phyloP scores from a whole-genome alignment of 2,888 invertebrate genomes.

The Ectemnius lituratus region DNA sequence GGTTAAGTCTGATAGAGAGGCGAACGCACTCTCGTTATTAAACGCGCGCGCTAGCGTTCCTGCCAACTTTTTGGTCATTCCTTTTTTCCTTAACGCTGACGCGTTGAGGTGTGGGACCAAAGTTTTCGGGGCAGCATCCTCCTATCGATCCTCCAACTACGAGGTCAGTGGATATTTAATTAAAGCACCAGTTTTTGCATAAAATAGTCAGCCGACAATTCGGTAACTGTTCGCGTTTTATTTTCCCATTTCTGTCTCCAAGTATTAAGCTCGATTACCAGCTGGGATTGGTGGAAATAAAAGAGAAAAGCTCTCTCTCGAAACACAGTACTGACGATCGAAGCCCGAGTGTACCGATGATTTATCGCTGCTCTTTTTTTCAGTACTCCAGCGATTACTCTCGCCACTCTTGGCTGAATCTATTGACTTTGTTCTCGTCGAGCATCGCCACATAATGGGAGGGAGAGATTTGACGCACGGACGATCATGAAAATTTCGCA shows the following conservation, averaged over 20 bases:
- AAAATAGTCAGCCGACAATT: too few species aligned
- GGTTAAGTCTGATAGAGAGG: neutral
- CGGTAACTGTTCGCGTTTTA: neutral
- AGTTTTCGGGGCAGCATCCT: too few species aligned
- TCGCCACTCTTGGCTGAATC: neutral
- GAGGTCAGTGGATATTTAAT: too few species aligned
- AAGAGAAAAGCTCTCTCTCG: conserved; percentile 7
- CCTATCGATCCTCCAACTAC: too few species aligned
- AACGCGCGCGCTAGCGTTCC: neutral
- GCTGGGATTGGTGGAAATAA: neutral
- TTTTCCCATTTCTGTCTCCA: neutral
- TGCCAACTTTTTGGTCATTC: neutral
- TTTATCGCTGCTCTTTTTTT: neutral
- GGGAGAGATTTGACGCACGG: neutral
- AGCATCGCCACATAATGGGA: neutral
- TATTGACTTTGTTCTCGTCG: neutral
- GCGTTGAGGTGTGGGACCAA: too few species aligned
- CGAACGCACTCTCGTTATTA: conserved; percentile 1
- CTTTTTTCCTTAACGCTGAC: neutral
- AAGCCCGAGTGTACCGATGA: conserved; percentile 4
- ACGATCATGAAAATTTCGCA: neutral
- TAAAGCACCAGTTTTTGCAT: too few species aligned
- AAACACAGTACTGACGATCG: neutral
- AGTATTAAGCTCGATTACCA: neutral
- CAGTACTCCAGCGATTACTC: neutral